These are phyloP conservation scores for Gryllus bimaculatus DNA, from an alignment of 1,140 invertebrate species.

Conservation along the genomic window DNA sequence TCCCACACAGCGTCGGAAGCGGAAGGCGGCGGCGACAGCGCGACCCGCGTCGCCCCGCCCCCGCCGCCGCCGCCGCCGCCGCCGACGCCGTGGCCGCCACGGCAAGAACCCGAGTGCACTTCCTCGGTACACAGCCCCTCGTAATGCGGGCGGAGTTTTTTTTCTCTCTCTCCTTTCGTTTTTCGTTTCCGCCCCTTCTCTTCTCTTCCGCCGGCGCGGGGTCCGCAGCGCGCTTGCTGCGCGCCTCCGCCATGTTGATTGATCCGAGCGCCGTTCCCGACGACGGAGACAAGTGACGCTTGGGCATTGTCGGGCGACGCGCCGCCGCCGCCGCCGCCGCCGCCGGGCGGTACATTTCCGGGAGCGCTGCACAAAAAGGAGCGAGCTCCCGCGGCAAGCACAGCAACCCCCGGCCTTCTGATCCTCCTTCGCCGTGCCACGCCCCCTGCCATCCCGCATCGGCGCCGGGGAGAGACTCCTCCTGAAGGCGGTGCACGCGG, in stretches of 20 bases:
- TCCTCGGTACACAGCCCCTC: neutral
- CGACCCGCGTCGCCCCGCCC: neutral
- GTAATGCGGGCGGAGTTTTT: neutral
- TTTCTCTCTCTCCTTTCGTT: neutral
- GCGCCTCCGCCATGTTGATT: neutral
- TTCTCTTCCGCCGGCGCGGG: neutral
- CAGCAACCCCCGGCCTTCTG: neutral
- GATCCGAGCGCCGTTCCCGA: neutral
- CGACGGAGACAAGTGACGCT: neutral
- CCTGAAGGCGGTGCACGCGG: too few species aligned
- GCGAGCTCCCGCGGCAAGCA: neutral
- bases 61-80: too few species aligned
- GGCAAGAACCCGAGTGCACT: neutral
- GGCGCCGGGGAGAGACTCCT: too few species aligned
- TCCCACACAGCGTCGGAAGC: neutral
- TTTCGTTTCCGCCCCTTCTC: neutral
- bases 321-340: too few species aligned
- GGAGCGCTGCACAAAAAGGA: neutral
- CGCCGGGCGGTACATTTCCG: neutral
- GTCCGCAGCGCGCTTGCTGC: too few species aligned
- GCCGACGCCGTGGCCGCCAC: neutral
- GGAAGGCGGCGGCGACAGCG: neutral
- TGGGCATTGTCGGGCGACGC: neutral
- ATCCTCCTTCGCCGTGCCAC: too few species aligned
- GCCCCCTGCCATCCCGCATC: too few species aligned